Percentiles rank a stretch among this genome's conserved stretches.
Evolutionary conservation across 2,888 invertebrate species (phyloP).

Genomic region (Caenorhabditis afra): DNA sequence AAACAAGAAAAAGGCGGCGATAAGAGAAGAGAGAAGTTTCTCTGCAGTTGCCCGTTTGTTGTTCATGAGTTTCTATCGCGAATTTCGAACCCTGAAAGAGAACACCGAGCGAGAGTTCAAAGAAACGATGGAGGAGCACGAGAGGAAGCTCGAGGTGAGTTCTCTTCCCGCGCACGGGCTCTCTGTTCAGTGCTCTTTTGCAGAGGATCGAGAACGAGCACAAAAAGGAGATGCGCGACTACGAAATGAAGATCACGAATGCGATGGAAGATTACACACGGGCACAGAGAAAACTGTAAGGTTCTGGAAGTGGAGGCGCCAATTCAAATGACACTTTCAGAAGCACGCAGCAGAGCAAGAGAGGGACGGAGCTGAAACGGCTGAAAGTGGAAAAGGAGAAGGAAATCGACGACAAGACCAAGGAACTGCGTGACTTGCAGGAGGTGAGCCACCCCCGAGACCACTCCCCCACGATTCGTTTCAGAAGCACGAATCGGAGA

Average conservation of each 20-base stretch:
- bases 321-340: neutral
- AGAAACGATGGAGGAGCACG: neutral
- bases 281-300: neutral
- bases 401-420: neutral
- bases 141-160: neutral
- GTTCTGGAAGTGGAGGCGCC: too few relatives aligned
- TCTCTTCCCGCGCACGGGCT: too few relatives aligned
- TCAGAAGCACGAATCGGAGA: neutral
- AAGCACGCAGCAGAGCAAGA: neutral
- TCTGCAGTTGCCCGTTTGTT: neutral
- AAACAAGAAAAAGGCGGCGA: neutral
- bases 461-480: too few relatives aligned
- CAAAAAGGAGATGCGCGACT: neutral
- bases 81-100: neutral
- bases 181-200: neutral
- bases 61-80: neutral
- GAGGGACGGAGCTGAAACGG: neutral
- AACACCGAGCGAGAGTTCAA: neutral
- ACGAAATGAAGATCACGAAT: neutral
- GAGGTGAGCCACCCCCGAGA: neutral
- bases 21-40: constrained; percentile 1
- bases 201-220: neutral
- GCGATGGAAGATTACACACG: neutral
- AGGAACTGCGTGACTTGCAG: neutral
- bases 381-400: neutral